Conservation (phyloP, 2,113 vertebrate species). For the Periophthalmodon schlosseri region DNA sequence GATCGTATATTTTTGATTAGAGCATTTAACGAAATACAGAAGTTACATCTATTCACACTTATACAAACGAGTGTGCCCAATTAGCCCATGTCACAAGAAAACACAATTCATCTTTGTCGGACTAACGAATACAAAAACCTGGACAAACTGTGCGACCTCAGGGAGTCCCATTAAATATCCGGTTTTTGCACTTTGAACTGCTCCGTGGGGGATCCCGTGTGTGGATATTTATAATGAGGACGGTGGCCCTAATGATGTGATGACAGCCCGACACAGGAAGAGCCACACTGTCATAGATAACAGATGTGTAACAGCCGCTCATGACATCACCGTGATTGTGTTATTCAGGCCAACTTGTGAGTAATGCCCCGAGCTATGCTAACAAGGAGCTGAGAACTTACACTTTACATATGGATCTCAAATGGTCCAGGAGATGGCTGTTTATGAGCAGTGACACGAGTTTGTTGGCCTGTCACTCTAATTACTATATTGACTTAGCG, state of each 20-base stretch:
- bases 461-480: not conserved
- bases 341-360: slow-evolving; percentile 8
- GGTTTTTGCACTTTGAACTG: not conserved
- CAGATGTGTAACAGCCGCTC: slow-evolving; percentile 15
- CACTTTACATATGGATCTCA: not conserved
- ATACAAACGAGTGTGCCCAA: not conserved
- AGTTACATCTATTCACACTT: not conserved
- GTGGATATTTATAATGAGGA: not conserved
- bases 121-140: not conserved
- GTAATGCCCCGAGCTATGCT: not conserved
- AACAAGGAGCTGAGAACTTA: not conserved
- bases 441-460: not conserved
- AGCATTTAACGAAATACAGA: no score
- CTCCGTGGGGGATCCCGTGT: not conserved
- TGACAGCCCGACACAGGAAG: slow-evolving; percentile 16
- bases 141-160: not conserved
- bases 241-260: not conserved
- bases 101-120: not conserved
- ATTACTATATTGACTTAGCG: no score
- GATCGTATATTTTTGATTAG: no score
- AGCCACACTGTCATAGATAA: slow-evolving; percentile 21
- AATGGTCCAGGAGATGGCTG: not conserved
- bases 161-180: not conserved
- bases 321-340: slow-evolving; percentile 32
- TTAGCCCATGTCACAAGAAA: not conserved